A percentile compares a stretch with the other conserved stretches of the same genome.
Evolutionary conservation across 1,140 invertebrate species (phyloP).

Genomic region (Ips nitidus): DNA sequence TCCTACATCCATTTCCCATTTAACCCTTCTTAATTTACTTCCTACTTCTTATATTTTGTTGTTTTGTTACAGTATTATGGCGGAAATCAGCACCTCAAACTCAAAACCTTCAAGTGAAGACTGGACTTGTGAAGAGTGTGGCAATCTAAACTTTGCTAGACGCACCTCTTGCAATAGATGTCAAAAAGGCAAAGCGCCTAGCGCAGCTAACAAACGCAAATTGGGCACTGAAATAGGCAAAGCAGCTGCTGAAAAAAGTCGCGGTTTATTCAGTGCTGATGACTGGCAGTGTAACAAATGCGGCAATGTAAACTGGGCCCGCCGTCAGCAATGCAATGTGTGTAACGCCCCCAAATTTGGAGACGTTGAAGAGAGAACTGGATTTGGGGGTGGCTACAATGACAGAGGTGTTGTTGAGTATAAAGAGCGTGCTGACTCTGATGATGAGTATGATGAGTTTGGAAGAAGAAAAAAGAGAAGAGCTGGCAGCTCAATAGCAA

Average conservation of each 20-base stretch:
- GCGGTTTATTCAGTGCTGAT: constrained; percentile 97
- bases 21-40: background rate
- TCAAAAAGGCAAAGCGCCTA: constrained; percentile 63
- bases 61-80: constrained; percentile 31
- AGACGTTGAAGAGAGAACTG: constrained; percentile 79
- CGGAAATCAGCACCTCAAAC: constrained; percentile 35
- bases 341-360: constrained; percentile 98
- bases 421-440: constrained; percentile 79
- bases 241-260: constrained; percentile 95
- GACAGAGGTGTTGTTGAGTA: constrained; percentile 93
- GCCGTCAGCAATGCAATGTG: constrained; percentile 95
- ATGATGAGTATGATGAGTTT: constrained; percentile 96
- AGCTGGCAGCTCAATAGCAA: constrained; percentile 54
- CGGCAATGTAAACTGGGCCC: constrained; percentile 99
- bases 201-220: constrained; percentile 76
- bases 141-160: constrained; percentile 93
- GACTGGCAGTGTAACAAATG: constrained; percentile 99
- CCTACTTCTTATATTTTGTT: too few relatives aligned
- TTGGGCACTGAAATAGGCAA: constrained; percentile 97
- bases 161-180: constrained; percentile 89
- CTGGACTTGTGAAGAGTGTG: constrained; percentile 70
- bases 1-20: background rate
- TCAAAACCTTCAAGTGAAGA: constrained; percentile 53
- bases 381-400: constrained; percentile 89
- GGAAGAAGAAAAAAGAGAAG: constrained; percentile 81